Evolutionary conservation across 2,797 vertebrate genomes (phyloP), one percentile per base, ranked within the genome.

Genomic region (Lophius americanus): DNA sequence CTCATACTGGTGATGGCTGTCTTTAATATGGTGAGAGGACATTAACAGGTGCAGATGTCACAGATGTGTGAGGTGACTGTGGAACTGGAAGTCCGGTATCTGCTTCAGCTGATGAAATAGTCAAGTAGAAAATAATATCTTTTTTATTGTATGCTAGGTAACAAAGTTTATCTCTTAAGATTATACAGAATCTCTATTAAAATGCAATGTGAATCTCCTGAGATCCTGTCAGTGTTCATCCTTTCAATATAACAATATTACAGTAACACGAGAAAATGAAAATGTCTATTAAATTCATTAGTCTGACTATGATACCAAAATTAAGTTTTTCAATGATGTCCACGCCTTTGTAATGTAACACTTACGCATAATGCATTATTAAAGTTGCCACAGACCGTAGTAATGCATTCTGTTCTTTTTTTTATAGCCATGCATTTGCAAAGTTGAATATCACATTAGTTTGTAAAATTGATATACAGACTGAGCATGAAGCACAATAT

Each of bases 1-100:
- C 94, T 99, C 81, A 95, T 98, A 55, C 83, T 99, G 65, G 95
- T 92, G 75, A 98, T 98, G 97, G 95, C 98, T 0, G 92, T 99
- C 69, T 97, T 98, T 91, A 99, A 99, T 76, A 98, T 98, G 98
- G 98, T 99, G 92, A 95, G 96, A 50, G 55, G 51, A 11, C 9
- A 9, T 39, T 69, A 23, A 43, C 33, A 33, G 14, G 9, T 56
- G 8, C 14, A 32, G 64, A 38, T 23, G 57, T 9, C 13, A n/a
- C n/a, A 6, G 41, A 11, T 32, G 53, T 4, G 7, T 35, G 49
- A n/a, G 52, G 3, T 36, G 8, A n/a, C 2, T 10, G 32, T 33
- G 7, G 37, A 32, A 53, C 33, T 35, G 41, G 6, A 38, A 49
- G 46, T 51, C 13, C 39, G 35, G 37, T 11, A 11, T 23, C 32